Evolutionary conservation across 2,113 vertebrate genomes (phyloP).

Genomic region (Geococcyx californianus): DNA sequence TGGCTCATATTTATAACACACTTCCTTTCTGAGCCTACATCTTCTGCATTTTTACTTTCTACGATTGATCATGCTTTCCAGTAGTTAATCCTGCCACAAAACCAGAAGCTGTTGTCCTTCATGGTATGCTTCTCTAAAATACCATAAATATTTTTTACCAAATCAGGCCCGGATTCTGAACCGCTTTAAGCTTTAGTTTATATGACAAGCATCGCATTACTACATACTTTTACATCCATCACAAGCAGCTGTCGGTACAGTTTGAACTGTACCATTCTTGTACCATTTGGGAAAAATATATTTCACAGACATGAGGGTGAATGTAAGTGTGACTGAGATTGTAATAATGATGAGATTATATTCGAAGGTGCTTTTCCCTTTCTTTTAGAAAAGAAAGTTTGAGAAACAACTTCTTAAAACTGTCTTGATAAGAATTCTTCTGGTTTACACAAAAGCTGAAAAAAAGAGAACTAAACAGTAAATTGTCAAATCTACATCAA

Average conservation of each 20-base stretch:
- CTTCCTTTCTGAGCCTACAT: not conserved
- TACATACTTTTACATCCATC: not conserved
- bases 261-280: not conserved
- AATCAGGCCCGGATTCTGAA: not conserved
- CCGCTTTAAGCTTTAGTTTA: not conserved
- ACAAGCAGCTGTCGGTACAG: not conserved
- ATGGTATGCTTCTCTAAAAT: conserved; percentile 1
- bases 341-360: not conserved
- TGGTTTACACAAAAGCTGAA: not conserved
- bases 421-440: not conserved
- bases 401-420: not conserved
- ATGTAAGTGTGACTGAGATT: not conserved
- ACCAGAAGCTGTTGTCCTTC: conserved; percentile 10
- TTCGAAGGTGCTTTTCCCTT: not conserved
- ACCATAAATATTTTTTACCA: not conserved
- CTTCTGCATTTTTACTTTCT: not conserved
- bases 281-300: accelerated
- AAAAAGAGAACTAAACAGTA: not conserved
- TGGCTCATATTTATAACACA: not conserved
- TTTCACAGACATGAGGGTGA: not conserved
- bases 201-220: not conserved
- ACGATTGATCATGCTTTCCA: not conserved
- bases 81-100: not conserved
- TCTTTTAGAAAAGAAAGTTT: not conserved
- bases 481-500: not conserved